Conservation (phyloP, 2,113 vertebrate genomes). For the Toxotes jaculatrix region DNA sequence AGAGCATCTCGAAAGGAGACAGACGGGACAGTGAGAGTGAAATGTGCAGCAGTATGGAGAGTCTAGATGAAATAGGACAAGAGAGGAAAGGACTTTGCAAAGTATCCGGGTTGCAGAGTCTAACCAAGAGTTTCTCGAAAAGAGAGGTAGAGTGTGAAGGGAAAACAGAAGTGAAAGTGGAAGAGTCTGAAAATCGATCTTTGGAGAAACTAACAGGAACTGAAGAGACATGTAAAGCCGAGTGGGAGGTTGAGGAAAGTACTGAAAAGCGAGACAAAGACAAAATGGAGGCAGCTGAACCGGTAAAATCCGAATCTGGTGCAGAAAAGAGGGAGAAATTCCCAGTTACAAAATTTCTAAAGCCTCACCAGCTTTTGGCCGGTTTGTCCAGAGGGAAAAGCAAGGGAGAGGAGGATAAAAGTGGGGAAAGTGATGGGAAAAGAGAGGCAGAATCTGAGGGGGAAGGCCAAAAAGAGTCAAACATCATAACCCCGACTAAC, state of each 20-base stretch:
- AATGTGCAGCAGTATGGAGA: slow-evolving; percentile 59
- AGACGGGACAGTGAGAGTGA: slow-evolving; percentile 41
- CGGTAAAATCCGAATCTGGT: background rate
- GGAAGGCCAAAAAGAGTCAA: background rate
- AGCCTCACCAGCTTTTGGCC: background rate
- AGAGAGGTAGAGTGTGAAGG: background rate
- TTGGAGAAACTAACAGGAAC: background rate
- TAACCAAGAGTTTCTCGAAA: slow-evolving; percentile 37
- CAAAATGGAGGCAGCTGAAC: background rate
- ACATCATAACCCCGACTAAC: background rate
- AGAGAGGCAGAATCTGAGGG: background rate
- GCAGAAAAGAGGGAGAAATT: slow-evolving; percentile 8
- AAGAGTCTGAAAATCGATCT: background rate
- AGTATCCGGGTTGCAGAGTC: background rate
- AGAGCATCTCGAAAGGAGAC: slow-evolving; percentile 35
- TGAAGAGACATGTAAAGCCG: background rate
- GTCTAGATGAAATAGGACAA: slow-evolving; percentile 54
- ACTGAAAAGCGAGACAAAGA: background rate
- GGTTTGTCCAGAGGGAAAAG: slow-evolving; percentile 37
- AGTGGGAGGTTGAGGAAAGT: background rate
- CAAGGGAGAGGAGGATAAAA: slow-evolving; percentile 3
- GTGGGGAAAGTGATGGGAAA: slow-evolving; percentile 23
- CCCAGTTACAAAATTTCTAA: background rate
- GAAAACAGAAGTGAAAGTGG: slow-evolving; percentile 41
- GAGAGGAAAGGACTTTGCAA: slow-evolving; percentile 1